These are phyloP conservation scores for Syncerus caffer DNA, from an alignment of 2,797 vertebrate genomes.

Conservation along the genomic window DNA sequence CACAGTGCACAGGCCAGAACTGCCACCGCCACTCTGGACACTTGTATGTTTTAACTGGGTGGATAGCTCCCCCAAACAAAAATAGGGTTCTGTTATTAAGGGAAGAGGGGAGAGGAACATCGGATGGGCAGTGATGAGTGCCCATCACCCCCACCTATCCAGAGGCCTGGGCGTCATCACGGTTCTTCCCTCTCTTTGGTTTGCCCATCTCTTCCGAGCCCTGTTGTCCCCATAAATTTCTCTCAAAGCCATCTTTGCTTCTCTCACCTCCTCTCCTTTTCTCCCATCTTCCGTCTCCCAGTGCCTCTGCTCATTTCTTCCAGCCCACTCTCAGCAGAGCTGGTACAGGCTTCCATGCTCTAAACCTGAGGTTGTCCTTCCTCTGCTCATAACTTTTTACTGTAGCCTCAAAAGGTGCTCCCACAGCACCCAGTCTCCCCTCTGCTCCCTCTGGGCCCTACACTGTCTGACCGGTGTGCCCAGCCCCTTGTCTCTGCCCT, in stretches of 20 bases:
- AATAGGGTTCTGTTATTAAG: neutral
- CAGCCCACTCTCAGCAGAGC: neutral
- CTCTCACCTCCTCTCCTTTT: neutral
- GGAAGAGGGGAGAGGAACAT: neutral
- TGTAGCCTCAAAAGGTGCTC: neutral
- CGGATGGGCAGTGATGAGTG: neutral
- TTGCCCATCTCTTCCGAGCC: neutral
- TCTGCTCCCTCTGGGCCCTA: no score
- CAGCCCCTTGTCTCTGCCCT: neutral
- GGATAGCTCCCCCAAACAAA: neutral
- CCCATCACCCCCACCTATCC: neutral
- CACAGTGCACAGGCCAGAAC: neutral
- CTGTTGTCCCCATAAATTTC: neutral
- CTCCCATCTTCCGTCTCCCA: neutral
- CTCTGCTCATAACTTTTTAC: neutral
- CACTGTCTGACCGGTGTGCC: neutral
- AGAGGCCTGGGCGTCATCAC: neutral
- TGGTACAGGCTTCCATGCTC: neutral
- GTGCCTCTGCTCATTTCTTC: neutral
- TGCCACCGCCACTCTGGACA: neutral
- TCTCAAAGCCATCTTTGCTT: neutral
- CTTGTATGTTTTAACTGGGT: neutral
- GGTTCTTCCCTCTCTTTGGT: fast-evolving
- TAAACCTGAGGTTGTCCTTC: neutral
- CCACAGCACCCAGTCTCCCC: neutral